Evolutionary conservation across 2,888 invertebrate species (phyloP), one percentile per base, ranked within the genome.

Genomic region (Scaptomyza tumidula): DNA sequence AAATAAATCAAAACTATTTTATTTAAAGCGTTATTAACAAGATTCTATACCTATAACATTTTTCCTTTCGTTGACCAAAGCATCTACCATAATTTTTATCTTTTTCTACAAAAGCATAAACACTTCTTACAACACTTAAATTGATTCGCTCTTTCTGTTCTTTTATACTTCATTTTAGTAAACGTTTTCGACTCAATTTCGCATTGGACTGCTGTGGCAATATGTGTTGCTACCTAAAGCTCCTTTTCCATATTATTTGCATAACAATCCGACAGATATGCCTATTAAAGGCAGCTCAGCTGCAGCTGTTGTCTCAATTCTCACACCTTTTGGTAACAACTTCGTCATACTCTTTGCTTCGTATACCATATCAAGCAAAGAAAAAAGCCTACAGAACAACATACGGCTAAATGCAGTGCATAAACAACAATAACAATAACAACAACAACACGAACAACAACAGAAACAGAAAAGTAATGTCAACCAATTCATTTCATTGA

Each of bases 401-500:
- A 9, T 39, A 16, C 41, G 45, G n/a, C 39, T 65, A 49, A 55
- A 49, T 59, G 66, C 59, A 75, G 53, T 46, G 56, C 58, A 59
- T 61, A 58, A 58, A 59, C 49, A 72, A 62, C 72, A 60, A 50
- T 44, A 54, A 31, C 43, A 61, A 31, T 48, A 60, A 29, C 57
- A 59, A 37, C 63, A 53, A 6, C 41, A 61, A 39, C 57, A 37
- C 46, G n/a, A n/a, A n/a, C 60, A 33, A 19, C 62, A 61, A 55
- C 66, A 72, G 58, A 66, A 64, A 75, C 85, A 77, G 11, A 73
- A 84, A 76, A 80, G 85, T 84, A 83, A 83, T 83, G 83, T 83
- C 83, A 83, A 83, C 75, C 83, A 84, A 84, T 84, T 84, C 89
- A 84, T 84, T 84, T 84, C 87, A 89, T 89, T 84, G 89, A 88